A percentile compares a stretch with the other conserved stretches of the same genome.
Conservation (phyloP, 2,888 invertebrate genomes). For the Priocnemis perturbator region DNA sequence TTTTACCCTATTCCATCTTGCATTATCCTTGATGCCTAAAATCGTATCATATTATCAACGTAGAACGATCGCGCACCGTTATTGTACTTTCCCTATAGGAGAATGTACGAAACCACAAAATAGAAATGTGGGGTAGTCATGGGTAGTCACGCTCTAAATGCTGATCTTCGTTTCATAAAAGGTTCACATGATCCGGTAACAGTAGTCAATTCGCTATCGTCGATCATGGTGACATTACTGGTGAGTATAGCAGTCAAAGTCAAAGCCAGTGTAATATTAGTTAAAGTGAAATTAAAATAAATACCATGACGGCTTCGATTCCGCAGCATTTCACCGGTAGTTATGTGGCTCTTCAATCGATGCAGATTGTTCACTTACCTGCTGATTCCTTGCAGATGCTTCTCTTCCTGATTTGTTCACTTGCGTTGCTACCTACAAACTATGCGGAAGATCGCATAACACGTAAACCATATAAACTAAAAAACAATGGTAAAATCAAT, state of each 20-base stretch:
- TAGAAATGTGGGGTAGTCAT: not conserved
- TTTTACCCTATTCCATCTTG: slow-evolving; percentile 7
- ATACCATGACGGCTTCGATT: no score
- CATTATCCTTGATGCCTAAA: no score
- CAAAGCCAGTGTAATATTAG: no score
- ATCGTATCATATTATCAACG: no score
- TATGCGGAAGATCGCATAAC: no score
- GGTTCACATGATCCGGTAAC: not conserved
- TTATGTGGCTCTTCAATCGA: no score
- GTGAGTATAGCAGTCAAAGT: slow-evolving; percentile 5
- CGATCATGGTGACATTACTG: slow-evolving; percentile 3
- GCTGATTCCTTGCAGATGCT: not conserved
- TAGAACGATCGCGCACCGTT: not conserved
- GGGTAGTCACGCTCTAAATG: not conserved
- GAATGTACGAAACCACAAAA: not conserved
- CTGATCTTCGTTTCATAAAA: slow-evolving; percentile 13
- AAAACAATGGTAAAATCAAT: no score
- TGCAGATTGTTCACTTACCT: no score
- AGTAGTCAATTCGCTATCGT: not conserved
- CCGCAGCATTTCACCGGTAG: no score
- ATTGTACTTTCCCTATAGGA: not conserved
- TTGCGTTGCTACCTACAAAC: no score
- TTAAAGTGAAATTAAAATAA: no score
- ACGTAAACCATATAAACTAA: no score
- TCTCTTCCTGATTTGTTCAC: not conserved